phyloP scores from a whole-genome alignment of 2,113 vertebrate genomes.

The Fregetta grallaria region DNA sequence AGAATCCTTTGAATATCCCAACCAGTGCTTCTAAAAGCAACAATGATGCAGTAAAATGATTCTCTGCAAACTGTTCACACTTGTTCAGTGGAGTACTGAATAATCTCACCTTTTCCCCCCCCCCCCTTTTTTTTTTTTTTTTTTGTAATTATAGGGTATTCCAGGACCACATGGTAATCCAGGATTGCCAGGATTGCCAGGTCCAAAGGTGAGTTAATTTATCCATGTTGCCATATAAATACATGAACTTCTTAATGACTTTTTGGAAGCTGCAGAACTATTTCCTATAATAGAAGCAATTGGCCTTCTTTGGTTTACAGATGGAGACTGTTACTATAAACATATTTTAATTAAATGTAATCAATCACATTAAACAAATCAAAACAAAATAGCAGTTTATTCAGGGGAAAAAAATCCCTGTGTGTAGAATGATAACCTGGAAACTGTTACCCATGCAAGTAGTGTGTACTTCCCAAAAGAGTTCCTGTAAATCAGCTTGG shows the following conservation, averaged over 20 bases:
- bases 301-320: background rate
- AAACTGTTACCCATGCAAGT: background rate
- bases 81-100: background rate
- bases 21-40: background rate
- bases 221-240: background rate
- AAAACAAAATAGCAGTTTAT: background rate
- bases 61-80: background rate
- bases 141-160: conserved; percentile 78
- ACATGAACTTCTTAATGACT: background rate
- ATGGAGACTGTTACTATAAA: background rate
- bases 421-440: background rate
- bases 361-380: background rate
- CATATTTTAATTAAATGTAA: background rate
- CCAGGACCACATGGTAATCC: conserved; percentile 90
- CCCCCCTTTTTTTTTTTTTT: background rate
- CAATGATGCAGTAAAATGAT: background rate
- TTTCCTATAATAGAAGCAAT: background rate
- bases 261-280: background rate
- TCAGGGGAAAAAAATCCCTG: background rate
- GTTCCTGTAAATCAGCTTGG: background rate
- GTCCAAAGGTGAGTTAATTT: conserved; percentile 85
- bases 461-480: background rate
- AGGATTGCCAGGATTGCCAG: conserved; percentile 87
- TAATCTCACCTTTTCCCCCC: background rate
- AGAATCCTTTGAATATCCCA: background rate